These are phyloP conservation scores for Nymphicus hollandicus DNA, from an alignment of 2,113 vertebrate genomes.

Conservation along the genomic window DNA sequence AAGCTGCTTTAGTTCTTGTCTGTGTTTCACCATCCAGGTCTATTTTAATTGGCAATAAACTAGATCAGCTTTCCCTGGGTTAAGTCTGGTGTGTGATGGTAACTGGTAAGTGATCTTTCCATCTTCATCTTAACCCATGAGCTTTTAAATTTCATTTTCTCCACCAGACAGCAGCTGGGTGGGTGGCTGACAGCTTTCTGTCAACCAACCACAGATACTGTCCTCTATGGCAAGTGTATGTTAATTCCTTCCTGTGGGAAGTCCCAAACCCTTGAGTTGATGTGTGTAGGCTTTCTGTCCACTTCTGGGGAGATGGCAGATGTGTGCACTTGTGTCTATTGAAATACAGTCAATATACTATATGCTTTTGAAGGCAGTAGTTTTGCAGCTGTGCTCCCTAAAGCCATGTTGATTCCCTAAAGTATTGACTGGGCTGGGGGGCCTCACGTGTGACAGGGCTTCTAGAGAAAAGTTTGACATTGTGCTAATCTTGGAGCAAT, in stretches of 20 bases:
- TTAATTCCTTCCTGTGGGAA: background rate
- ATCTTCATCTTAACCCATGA: background rate
- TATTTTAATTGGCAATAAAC: background rate
- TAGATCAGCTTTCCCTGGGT: background rate
- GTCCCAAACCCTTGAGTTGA: background rate
- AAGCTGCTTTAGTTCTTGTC: background rate
- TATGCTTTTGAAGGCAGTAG: background rate
- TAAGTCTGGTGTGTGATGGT: background rate
- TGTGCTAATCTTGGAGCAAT: background rate
- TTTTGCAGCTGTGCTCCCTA: background rate
- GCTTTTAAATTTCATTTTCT: background rate
- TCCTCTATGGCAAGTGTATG: background rate
- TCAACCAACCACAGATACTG: accelerated
- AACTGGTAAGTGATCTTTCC: background rate
- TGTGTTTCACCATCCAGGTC: background rate
- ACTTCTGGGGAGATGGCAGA: accelerated
- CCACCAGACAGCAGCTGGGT: background rate
- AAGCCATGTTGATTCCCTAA: background rate
- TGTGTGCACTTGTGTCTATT: background rate
- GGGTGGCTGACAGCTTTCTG: background rate
- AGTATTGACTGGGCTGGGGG: background rate
- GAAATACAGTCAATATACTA: accelerated
- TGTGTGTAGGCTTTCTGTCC: background rate
- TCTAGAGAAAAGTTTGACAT: background rate
- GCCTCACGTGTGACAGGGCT: accelerated